Conservation (phyloP, 2,888 invertebrate genomes). For the Rhopalosiphum nymphaeae region DNA sequence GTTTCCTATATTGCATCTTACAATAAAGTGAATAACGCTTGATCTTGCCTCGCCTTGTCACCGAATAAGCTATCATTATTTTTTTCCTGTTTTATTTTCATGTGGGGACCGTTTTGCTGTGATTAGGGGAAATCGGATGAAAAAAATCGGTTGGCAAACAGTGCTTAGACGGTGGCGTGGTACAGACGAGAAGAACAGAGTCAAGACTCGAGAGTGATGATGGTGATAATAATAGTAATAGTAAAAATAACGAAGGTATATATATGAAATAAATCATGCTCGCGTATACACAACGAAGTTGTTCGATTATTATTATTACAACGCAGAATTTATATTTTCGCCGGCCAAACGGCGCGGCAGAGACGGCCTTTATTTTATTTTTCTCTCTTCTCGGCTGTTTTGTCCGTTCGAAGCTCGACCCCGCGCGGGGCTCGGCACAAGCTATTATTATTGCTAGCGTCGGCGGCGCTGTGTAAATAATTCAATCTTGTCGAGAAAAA, state of each 20-base stretch:
- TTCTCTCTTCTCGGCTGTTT: not conserved
- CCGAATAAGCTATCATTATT: too few relatives aligned
- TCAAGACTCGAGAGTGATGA: too few relatives aligned
- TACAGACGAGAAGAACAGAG: too few relatives aligned
- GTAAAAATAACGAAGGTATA: not conserved
- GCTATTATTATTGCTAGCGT: slow-evolving; percentile 46
- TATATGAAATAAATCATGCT: not conserved
- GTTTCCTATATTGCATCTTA: too few relatives aligned
- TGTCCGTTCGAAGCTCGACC: too few relatives aligned
- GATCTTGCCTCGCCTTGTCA: too few relatives aligned
- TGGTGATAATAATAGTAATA: not conserved
- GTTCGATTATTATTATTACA: slow-evolving; percentile 3
- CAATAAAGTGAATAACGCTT: too few relatives aligned
- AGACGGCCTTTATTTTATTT: slow-evolving; percentile 22
- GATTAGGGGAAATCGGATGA: too few relatives aligned
- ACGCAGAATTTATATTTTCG: not conserved
- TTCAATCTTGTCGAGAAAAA: slow-evolving; percentile 32
- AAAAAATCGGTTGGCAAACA: too few relatives aligned
- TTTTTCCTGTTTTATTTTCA: too few relatives aligned
- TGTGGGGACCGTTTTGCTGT: too few relatives aligned
- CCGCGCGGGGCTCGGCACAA: not conserved
- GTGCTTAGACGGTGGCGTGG: too few relatives aligned
- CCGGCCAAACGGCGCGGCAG: not conserved
- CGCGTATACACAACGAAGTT: not conserved
- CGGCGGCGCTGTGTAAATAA: slow-evolving; percentile 28